Base-by-base conservation (phyloP, 2,888 invertebrate species). In the Acleris sparsana region DNA sequence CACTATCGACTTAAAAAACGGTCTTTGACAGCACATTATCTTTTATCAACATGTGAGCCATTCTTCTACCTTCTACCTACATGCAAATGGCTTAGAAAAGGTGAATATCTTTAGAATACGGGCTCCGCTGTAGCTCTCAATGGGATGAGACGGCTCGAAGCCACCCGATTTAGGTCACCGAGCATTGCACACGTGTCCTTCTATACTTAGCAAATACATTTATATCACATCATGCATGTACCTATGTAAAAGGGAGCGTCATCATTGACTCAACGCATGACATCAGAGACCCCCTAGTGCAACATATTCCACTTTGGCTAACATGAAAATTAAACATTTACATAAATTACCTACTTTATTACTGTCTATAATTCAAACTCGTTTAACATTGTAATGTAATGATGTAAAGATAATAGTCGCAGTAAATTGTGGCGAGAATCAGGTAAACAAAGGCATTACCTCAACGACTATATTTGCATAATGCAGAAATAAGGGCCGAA, bases 111-210 rank as follows among this genome's bases (percentile, higher is more conserved):
- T 57, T 57, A 57, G 57, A 57, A 57, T 57, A 46, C 57, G 57
- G 44, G 57, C 46, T 62, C 65, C 65, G 61, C 29, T 22, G 51
- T 39, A 39, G 13, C 39, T 39, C 13, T 66, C 44, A 66, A 66
- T 66, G 61, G 44, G 52, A 52, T 29, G 65, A 20, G 55, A 55
- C 55, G 51, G 49, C 49, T 59, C 49, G 3, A 33, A 52, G 61
- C 51, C 56, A 51, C 20, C 55, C 44, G 33, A 66, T 61, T 66
- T 66, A 52, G 65, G 65, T 66, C 65, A 61, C 5, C 22, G 22
- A 61, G 52, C 65, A 16, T 17, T n/a, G 16, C 18, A 22, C 65
- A 66, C 65, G 61, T 66, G 65, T n/a, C 46, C 11, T 25, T 5
- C 25, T 5, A 39, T 33, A 17, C 7, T 22, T n/a, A 51, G 25